Conservation (phyloP, 2,113 vertebrate species). For the Diphyllodes magnificus region DNA sequence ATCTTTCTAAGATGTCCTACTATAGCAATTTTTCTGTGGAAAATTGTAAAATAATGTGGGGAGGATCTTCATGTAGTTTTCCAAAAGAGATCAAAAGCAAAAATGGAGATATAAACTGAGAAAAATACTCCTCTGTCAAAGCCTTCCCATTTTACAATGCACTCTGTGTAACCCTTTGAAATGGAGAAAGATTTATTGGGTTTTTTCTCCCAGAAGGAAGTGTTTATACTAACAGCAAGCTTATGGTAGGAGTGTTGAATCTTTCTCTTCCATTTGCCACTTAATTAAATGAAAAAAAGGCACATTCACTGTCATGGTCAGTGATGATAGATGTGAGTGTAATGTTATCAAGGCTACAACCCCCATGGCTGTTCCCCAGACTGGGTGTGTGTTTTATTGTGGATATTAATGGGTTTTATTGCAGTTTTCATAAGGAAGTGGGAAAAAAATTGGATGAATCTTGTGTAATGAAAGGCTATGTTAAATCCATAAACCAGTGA, state of each 20-base stretch:
- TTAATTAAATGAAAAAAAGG: not conserved
- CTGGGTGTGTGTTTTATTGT: not conserved
- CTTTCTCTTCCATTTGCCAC: not conserved
- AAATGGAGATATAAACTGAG: not conserved
- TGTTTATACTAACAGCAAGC: not conserved
- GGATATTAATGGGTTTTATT: not conserved
- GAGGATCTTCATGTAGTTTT: not conserved
- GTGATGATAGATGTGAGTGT: not conserved
- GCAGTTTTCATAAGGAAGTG: not conserved
- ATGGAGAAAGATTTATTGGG: not conserved
- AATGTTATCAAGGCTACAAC: not conserved
- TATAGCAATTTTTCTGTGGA: not conserved
- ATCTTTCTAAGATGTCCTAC: not conserved
- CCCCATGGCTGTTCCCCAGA: not conserved
- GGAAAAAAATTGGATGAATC: not conserved
- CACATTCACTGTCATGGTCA: not conserved
- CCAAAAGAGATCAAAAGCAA: not conserved
- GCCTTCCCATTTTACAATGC: not conserved
- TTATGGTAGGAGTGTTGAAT: not conserved
- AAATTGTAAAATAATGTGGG: not conserved
- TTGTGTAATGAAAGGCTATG: not conserved
- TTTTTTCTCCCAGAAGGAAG: not conserved
- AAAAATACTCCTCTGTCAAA: not conserved
- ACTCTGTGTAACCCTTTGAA: not conserved
- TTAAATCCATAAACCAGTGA: not conserved